Conservation (phyloP, 2,888 invertebrate genomes). For the Calameuta filiformis region DNA sequence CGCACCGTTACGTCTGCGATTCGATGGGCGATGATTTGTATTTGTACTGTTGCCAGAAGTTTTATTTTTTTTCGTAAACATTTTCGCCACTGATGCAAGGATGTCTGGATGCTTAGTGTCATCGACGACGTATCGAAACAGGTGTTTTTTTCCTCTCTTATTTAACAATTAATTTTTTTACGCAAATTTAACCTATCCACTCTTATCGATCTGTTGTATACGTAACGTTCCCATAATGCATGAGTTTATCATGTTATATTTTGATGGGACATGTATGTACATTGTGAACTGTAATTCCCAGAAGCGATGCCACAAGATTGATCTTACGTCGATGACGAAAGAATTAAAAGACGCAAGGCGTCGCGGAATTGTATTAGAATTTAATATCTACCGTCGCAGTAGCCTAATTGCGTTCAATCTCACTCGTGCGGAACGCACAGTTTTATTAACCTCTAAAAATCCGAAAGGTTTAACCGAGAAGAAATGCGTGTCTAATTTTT, state of each 20-base stretch:
- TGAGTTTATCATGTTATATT: not conserved
- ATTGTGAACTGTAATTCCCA: no score
- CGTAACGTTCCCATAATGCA: not conserved
- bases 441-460: not conserved
- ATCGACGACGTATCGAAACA: not conserved
- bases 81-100: not conserved
- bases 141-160: not conserved
- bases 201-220: not conserved
- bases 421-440: constrained; percentile 24
- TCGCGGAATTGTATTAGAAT: constrained; percentile 29
- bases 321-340: not conserved
- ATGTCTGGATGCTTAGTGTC: not conserved
- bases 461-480: not conserved
- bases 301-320: not conserved
- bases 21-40: not conserved
- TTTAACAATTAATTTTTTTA: not conserved
- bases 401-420: constrained; percentile 40
- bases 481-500: not conserved
- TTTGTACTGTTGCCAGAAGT: not conserved
- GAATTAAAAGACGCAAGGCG: not conserved
- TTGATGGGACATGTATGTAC: not conserved
- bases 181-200: not conserved
- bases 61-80: not conserved
- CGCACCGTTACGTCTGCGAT: not conserved
- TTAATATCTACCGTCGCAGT: constrained; percentile 27